Conservation (phyloP, 1,140 invertebrate species). For the Cardiocondyla obscurior region DNA sequence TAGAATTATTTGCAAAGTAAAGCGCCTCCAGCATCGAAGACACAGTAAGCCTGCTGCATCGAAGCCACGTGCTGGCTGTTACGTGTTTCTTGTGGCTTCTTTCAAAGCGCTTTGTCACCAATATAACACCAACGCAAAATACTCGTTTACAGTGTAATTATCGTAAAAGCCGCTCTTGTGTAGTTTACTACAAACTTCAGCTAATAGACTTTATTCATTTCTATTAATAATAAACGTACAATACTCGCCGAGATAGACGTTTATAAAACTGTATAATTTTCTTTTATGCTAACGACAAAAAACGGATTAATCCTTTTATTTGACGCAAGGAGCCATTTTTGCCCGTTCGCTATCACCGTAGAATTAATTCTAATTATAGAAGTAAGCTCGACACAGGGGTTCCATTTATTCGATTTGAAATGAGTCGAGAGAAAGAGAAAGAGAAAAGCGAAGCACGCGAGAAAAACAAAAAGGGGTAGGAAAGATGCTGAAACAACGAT, state of each 20-base stretch:
- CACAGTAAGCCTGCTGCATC: slow-evolving; percentile 23
- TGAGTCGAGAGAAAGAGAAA: slow-evolving; percentile 16
- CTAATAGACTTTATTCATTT: slow-evolving; percentile 47
- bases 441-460: slow-evolving; percentile 34
- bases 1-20: slow-evolving; percentile 26
- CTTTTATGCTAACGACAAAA: background rate
- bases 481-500: slow-evolving; percentile 56
- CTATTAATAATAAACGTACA: slow-evolving; percentile 33
- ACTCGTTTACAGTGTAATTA: slow-evolving; percentile 50
- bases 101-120: slow-evolving; percentile 53
- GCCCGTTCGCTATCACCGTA: background rate
- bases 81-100: slow-evolving; percentile 48
- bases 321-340: slow-evolving; percentile 1
- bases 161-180: slow-evolving; percentile 50
- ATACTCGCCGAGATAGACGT: background rate
- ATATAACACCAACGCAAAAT: slow-evolving; percentile 47
- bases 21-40: background rate
- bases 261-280: background rate
- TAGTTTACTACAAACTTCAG: slow-evolving; percentile 44
- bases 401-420: slow-evolving; percentile 54
- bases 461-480: slow-evolving; percentile 54
- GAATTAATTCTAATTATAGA: slow-evolving; percentile 56
- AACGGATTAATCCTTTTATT: background rate
- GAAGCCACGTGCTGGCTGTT: slow-evolving; percentile 38
- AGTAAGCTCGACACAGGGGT: slow-evolving; percentile 43